These are phyloP conservation scores for Prietella phreatophila DNA, from an alignment of 2,113 vertebrate species.

Conservation along the genomic window DNA sequence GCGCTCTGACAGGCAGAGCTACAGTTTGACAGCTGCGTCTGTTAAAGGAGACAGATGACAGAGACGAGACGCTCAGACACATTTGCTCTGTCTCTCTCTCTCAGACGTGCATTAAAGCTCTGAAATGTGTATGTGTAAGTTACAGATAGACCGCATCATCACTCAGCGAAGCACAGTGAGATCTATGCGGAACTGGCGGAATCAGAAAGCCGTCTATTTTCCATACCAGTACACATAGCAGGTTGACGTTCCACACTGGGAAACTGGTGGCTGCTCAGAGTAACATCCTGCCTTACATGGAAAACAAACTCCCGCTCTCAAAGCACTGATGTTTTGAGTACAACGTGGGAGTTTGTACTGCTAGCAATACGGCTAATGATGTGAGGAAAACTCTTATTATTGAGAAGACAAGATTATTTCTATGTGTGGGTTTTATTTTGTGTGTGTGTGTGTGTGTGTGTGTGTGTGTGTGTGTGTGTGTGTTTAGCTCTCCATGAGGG, in stretches of 20 bases:
- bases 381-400: not conserved
- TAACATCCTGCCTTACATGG: not conserved
- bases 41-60: not conserved
- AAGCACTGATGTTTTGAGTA: not conserved
- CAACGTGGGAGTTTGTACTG: not conserved
- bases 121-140: not conserved
- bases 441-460: too few species aligned
- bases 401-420: not conserved
- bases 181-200: not conserved
- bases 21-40: slow-evolving; percentile 20
- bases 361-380: not conserved
- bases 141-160: not conserved
- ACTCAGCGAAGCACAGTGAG: not conserved
- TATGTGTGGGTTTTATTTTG: not conserved
- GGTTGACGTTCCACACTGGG: not conserved
- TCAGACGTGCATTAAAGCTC: not conserved
- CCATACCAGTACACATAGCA: not conserved
- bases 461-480: too few species aligned
- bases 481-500: not conserved
- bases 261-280: not conserved
- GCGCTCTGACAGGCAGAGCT: slow-evolving; percentile 32
- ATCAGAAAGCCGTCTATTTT: not conserved
- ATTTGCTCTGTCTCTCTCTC: not conserved
- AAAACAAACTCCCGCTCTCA: not conserved
- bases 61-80: not conserved